A percentile compares a stretch with the other conserved stretches of the same genome.
phyloP scores from a whole-genome alignment of 92 coral and sea anemone genomes.

The Bergia puertoricense region DNA sequence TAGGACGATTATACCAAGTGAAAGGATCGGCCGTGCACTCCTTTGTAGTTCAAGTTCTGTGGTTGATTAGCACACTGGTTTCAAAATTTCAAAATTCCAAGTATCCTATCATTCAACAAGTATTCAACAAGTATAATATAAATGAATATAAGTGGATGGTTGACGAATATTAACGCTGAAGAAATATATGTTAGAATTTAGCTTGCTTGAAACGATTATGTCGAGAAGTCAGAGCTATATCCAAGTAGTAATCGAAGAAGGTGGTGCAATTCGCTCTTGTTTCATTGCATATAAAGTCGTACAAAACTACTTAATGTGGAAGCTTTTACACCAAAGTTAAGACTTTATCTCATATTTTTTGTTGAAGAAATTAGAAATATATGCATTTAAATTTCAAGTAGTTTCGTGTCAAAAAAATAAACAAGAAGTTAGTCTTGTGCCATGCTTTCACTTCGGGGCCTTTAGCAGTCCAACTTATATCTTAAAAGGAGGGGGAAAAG shows the following conservation, averaged over 20 bases:
- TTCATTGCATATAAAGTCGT: neutral
- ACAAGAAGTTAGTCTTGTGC: neutral
- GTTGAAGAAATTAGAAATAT: neutral
- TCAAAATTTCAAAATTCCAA: neutral
- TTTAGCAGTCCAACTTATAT: neutral
- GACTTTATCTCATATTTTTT: neutral
- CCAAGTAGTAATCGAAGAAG: neutral
- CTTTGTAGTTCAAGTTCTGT: conserved; percentile 3
- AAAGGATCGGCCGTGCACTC: neutral
- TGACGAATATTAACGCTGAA: neutral
- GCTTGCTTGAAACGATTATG: neutral
- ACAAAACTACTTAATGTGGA: neutral
- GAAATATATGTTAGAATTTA: neutral
- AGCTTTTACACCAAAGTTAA: neutral
- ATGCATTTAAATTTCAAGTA: neutral
- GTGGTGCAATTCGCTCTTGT: neutral
- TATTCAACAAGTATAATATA: neutral
- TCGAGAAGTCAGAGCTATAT: neutral
- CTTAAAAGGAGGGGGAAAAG: neutral
- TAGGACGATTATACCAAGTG: neutral
- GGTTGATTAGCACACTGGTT: neutral
- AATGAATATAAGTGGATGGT: neutral
- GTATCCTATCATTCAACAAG: neutral
- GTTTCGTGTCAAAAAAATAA: neutral
- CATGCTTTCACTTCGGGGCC: neutral